Base-by-base conservation (phyloP, 2,113 vertebrate species). In the Tricholaema leucomelas region DNA sequence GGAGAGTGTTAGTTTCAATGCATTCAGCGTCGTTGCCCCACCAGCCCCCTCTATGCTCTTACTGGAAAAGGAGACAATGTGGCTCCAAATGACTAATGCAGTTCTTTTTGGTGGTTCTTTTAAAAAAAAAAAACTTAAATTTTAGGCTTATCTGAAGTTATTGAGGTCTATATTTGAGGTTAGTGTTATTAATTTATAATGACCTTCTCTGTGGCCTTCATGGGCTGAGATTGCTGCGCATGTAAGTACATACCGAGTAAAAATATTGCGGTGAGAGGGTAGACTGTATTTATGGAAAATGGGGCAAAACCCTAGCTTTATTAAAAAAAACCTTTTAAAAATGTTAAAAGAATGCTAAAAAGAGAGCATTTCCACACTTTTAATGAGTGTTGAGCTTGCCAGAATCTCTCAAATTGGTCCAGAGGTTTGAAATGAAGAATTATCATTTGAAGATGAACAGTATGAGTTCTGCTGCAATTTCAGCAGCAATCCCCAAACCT, bases 401-500 rank as follows among this genome's bases (percentile, higher is more conserved):
- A 91, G 77, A 90, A 72, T 82, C 42, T 85, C 91, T 93, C 67
- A 81, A 65, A 94, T 90, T 90, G 66, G 86, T 92, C 81, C 88
- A 61, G 71, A 78, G 61, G 44, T 89, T 92, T 96, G 80, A 70
- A 96, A 81, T 88, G 76, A 94, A 91, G 73, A 92, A 80, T 93
- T 77, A 38, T 88, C 72, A 31, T 91, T 95, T 96, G 81, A 95
- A 87, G 88, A 93, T 4, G 27, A 96, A 87, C 81, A 85, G 36
- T 66, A 64, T 4, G 36, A 83, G 60, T 82, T 94, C 81, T 91
- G 80, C 40, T 86, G 65, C 70, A 91, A 59, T 95, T 96, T 96
- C 88, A 93, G 36, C 46, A 93, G 87, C 86, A 96, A 74, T 95
- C 90, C 64, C 79, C 76, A 86, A 89, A 92, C 86, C 83, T 91